A percentile compares a stretch with the other conserved stretches of the same genome.
phyloP scores from a whole-genome alignment of 2,888 invertebrate genomes.

The Drosophila tripunctata region DNA sequence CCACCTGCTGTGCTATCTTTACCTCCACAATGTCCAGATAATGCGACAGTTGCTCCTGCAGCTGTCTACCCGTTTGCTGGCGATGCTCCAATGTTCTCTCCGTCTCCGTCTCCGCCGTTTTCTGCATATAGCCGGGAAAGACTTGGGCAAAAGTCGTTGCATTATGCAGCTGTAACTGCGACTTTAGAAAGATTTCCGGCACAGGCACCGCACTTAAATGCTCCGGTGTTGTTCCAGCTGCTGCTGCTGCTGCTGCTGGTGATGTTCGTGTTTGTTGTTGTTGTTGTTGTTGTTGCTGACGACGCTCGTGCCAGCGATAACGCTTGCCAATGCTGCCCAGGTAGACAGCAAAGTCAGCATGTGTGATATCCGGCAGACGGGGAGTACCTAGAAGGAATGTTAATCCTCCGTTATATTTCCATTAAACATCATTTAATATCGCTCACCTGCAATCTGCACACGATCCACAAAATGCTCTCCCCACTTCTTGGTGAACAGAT shows the following conservation, averaged over 20 bases:
- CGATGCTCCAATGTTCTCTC: conserved; percentile 28
- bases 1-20: conserved; percentile 84
- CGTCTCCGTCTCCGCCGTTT: background rate
- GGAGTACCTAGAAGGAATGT: conserved; percentile 87
- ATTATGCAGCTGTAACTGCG: conserved; percentile 91
- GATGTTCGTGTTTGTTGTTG: conserved; percentile 49
- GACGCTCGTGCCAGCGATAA: conserved; percentile 87
- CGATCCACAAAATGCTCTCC: conserved; percentile 97
- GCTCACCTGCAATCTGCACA: conserved; percentile 87
- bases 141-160: conserved; percentile 93
- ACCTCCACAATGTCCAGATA: conserved; percentile 96
- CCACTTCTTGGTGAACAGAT: conserved; percentile 99
- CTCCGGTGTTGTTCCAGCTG: conserved; percentile 55
- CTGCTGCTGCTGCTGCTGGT: conserved; percentile 40
- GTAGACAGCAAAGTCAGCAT: conserved; percentile 94
- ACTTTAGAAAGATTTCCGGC: conserved; percentile 93
- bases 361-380: conserved; percentile 92
- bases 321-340: conserved; percentile 90
- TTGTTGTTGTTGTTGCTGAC: conserved; percentile 87
- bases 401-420: no score
- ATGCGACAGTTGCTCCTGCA: conserved; percentile 96
- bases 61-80: conserved; percentile 86
- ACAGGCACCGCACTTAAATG: conserved; percentile 89
- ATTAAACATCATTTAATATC: no score
- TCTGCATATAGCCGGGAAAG: conserved; percentile 88